Evolutionary conservation across 2,113 vertebrate genomes (phyloP).

Genomic region (Aegithalos caudatus): DNA sequence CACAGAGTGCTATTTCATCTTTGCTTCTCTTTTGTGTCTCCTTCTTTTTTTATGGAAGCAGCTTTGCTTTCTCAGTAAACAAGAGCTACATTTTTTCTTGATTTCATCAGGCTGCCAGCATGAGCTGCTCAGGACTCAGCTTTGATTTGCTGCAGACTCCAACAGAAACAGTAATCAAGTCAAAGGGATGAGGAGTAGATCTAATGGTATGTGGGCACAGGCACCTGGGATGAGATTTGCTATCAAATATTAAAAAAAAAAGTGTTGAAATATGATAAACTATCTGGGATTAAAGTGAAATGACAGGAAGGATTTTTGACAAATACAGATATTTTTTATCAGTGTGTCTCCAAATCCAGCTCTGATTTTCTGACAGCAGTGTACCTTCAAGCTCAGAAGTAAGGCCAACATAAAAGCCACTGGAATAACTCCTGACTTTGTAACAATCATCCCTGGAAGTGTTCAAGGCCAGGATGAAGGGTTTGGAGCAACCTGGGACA

Average conservation of each 20-base stretch:
- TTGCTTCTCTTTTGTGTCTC: not conserved
- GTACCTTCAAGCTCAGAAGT: not conserved
- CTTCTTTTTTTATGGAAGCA: conserved; percentile 24
- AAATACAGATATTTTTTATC: not conserved
- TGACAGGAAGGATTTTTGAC: not conserved
- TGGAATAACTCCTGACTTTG: not conserved
- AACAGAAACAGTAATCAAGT: not conserved
- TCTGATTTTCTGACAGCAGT: not conserved
- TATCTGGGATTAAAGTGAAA: not conserved
- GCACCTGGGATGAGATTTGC: not conserved
- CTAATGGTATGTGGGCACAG: not conserved
- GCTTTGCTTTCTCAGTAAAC: conserved; percentile 30
- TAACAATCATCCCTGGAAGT: not conserved
- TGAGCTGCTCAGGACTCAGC: not conserved
- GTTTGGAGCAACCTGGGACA: not conserved
- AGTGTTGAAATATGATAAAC: not conserved
- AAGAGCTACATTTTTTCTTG: not conserved
- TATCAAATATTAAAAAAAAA: not conserved
- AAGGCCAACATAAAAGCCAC: not conserved
- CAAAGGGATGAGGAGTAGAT: not conserved
- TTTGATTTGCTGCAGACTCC: not conserved
- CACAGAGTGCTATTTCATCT: not conserved
- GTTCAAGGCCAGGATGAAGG: too few species aligned
- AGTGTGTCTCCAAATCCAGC: not conserved
- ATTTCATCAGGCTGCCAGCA: conserved; percentile 2